Evolutionary conservation across 2,113 vertebrate species (phyloP).

Genomic region (Thunnus thynnus): DNA sequence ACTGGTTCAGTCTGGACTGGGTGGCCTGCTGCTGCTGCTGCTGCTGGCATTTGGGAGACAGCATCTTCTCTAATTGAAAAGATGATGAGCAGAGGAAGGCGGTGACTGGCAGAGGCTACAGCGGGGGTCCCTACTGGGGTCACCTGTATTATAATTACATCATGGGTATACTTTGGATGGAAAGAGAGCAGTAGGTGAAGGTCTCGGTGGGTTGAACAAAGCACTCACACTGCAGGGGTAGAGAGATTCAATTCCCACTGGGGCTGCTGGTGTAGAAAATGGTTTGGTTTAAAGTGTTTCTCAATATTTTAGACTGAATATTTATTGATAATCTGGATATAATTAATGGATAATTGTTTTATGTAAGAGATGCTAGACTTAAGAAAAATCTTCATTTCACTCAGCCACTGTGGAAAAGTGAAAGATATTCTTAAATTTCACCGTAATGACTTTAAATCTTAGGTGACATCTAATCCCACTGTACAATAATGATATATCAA

Average conservation of each 20-base stretch:
- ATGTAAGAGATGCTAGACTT: neutral
- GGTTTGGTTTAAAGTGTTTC: neutral
- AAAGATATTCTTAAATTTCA: too few relatives aligned
- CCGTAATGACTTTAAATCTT: neutral
- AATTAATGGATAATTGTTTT: neutral
- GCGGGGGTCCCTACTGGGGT: too few relatives aligned
- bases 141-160: neutral
- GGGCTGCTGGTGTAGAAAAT: neutral
- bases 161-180: neutral
- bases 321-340: neutral
- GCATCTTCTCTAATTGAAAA: constrained; percentile 12
- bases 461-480: neutral
- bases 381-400: neutral
- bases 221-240: neutral
- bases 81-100: neutral
- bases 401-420: neutral
- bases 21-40: constrained; percentile 3
- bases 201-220: constrained; percentile 4
- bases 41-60: neutral
- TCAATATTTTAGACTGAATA: neutral
- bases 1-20: constrained; percentile 20
- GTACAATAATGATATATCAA: neutral
- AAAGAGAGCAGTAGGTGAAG: neutral
- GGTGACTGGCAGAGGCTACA: neutral
- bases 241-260: neutral